phyloP scores from a whole-genome alignment of 2,797 vertebrate species.

The Macropodus opercularis region DNA sequence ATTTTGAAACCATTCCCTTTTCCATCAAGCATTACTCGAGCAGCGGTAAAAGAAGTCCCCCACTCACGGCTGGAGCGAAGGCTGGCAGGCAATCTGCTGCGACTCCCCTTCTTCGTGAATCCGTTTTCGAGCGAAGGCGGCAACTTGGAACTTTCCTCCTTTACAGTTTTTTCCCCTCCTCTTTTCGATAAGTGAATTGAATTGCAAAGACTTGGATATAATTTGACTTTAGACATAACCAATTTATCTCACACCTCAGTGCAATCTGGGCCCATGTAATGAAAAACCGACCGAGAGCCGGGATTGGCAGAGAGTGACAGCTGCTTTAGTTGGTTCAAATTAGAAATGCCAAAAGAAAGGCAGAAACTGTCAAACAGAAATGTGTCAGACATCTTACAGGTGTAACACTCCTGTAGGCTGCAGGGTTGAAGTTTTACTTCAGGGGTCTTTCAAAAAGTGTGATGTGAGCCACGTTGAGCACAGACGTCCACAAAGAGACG shows the following conservation, averaged over 20 bases:
- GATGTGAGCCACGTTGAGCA: constrained; percentile 19
- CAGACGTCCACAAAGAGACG: constrained; percentile 29
- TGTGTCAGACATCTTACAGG: constrained; percentile 67
- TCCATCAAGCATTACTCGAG: constrained; percentile 59
- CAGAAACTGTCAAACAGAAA: constrained; percentile 76
- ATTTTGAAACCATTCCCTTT: constrained; percentile 61
- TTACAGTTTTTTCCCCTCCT: constrained; percentile 32
- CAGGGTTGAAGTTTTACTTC: constrained; percentile 55
- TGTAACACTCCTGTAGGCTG: constrained; percentile 65
- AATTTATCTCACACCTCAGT: constrained; percentile 76
- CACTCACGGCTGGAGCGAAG: constrained; percentile 51
- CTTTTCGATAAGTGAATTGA: constrained; percentile 73
- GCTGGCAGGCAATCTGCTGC: constrained; percentile 68
- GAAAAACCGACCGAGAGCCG: constrained; percentile 67
- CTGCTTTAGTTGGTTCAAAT: constrained; percentile 81
- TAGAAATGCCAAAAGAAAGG: constrained; percentile 81
- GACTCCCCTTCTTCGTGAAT: constrained; percentile 56
- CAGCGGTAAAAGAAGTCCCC: constrained; percentile 38
- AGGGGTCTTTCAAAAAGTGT: constrained; percentile 54
- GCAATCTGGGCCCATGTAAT: constrained; percentile 70
- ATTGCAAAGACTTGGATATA: constrained; percentile 76
- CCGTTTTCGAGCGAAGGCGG: constrained; percentile 50
- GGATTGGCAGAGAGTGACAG: constrained; percentile 80
- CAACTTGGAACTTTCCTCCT: constrained; percentile 56
- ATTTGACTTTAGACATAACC: constrained; percentile 83